phyloP scores from a whole-genome alignment of 2,797 vertebrate genomes.

The Loriculus beryllinus region DNA sequence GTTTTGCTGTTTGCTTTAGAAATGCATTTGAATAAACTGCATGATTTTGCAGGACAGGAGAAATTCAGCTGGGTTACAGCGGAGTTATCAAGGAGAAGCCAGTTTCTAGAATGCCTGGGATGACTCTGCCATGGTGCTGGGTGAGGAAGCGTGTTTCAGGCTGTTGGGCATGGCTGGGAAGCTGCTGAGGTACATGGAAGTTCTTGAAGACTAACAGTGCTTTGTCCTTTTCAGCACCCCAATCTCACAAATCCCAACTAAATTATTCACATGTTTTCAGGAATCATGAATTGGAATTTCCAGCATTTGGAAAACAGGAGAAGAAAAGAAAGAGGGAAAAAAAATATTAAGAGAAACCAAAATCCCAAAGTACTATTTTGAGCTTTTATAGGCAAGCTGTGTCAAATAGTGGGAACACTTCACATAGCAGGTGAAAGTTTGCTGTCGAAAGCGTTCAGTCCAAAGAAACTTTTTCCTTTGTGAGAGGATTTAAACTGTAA shows the following conservation, averaged over 20 bases:
- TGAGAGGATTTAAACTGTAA: constrained; percentile 63
- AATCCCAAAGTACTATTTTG: constrained; percentile 37
- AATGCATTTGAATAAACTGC: constrained; percentile 49
- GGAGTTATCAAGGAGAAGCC: constrained; percentile 23
- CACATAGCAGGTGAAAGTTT: constrained; percentile 51
- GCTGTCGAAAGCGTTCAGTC: constrained; percentile 31
- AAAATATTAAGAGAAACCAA: not conserved
- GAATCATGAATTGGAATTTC: not conserved
- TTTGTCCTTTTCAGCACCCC: not conserved
- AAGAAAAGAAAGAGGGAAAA: not conserved
- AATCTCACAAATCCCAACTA: not conserved
- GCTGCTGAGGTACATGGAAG: not conserved
- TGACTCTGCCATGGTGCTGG: not conserved
- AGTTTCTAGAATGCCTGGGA: not conserved
- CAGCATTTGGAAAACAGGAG: not conserved
- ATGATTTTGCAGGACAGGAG: constrained; percentile 21
- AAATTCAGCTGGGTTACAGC: constrained; percentile 43
- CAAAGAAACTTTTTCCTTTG: constrained; percentile 66
- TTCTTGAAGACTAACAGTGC: not conserved
- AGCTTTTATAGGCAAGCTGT: constrained; percentile 5
- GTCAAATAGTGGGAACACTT: constrained; percentile 47
- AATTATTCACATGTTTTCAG: not conserved
- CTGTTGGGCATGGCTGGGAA: not conserved
- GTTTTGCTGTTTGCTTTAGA: constrained; percentile 68
- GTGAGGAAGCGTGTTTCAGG: not conserved